phyloP scores from a whole-genome alignment of 2,797 vertebrate genomes.

The Catostomus latipinnis region DNA sequence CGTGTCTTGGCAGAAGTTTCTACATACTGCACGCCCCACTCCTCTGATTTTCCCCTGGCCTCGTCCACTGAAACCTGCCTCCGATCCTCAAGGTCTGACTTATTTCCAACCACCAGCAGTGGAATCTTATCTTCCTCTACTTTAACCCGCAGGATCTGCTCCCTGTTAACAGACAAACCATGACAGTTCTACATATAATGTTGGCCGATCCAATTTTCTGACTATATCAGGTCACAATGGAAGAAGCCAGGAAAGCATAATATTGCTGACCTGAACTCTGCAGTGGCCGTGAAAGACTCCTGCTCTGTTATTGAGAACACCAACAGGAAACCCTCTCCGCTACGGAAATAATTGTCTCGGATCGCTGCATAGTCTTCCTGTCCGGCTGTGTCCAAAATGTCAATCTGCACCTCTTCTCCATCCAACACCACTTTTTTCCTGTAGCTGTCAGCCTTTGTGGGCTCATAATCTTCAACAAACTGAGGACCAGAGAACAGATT shows the following conservation, averaged over 20 bases:
- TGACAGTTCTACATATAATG: neutral
- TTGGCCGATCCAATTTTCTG: neutral
- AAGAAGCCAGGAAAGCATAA: neutral
- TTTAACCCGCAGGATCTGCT: constrained; percentile 97
- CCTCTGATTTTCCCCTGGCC: constrained; percentile 89
- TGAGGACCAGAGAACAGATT: constrained; percentile 60
- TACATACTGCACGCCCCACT: constrained; percentile 95
- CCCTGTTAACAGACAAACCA: constrained; percentile 74
- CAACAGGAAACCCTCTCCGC: constrained; percentile 95
- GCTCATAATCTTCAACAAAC: constrained; percentile 99
- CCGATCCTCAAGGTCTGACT: constrained; percentile 95
- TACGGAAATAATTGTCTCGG: constrained; percentile 98
- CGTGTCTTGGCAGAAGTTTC: constrained; percentile 98
- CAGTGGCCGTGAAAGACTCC: constrained; percentile 93
- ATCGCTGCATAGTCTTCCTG: constrained; percentile 99
- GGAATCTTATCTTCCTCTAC: constrained; percentile 97
- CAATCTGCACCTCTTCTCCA: constrained; percentile 97
- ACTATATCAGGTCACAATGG: constrained; percentile 1
- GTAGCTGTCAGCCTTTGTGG: constrained; percentile 99
- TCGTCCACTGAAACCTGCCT: constrained; percentile 93
- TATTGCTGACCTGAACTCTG: constrained; percentile 87
- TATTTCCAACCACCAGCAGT: constrained; percentile 93
- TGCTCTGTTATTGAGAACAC: constrained; percentile 98
- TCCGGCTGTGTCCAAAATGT: constrained; percentile 97
- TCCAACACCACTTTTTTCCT: constrained; percentile 98